Evolutionary conservation across 2,888 invertebrate genomes (phyloP).

Genomic region (Caenorhabditis sp.): DNA sequence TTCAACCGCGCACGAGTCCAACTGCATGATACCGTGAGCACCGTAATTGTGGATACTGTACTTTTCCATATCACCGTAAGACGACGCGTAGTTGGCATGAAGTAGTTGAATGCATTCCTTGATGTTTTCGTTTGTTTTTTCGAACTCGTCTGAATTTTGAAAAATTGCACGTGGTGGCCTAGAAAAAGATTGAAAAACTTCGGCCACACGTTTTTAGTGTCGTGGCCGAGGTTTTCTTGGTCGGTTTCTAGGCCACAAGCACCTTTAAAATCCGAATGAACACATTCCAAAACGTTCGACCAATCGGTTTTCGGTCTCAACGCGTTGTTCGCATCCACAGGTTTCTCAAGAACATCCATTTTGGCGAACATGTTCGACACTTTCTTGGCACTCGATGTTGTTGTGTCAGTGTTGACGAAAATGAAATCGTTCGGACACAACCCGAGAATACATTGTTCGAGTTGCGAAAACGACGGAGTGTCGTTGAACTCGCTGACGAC

Average conservation of each 20-base stretch:
- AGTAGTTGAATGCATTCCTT: constrained; percentile 29
- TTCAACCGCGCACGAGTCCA: constrained; percentile 56
- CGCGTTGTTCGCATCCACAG: not conserved
- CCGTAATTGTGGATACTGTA: constrained; percentile 45
- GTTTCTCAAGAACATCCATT: constrained; percentile 34
- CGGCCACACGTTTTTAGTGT: too few relatives aligned
- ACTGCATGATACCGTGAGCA: constrained; percentile 55
- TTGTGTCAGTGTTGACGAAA: constrained; percentile 6
- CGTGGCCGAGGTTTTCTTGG: too few relatives aligned
- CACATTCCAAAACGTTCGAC: constrained; percentile 15
- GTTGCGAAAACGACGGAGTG: constrained; percentile 48
- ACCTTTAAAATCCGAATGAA: constrained; percentile 17
- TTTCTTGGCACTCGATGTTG: constrained; percentile 19
- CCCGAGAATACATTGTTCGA: constrained; percentile 43
- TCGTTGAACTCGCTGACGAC: constrained; percentile 55
- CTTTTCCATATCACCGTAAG: constrained; percentile 32
- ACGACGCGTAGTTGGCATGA: constrained; percentile 21
- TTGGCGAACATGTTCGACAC: constrained; percentile 23
- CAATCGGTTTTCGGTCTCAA: constrained; percentile 21
- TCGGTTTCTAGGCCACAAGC: too few relatives aligned
- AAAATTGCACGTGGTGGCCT: too few relatives aligned
- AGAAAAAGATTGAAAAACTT: too few relatives aligned
- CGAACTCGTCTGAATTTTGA: constrained; percentile 25
- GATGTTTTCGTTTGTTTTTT: constrained; percentile 11
- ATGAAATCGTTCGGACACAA: constrained; percentile 32